Evolutionary conservation across 1,140 invertebrate species (phyloP).

Genomic region (Rhagoletis pomonella): DNA sequence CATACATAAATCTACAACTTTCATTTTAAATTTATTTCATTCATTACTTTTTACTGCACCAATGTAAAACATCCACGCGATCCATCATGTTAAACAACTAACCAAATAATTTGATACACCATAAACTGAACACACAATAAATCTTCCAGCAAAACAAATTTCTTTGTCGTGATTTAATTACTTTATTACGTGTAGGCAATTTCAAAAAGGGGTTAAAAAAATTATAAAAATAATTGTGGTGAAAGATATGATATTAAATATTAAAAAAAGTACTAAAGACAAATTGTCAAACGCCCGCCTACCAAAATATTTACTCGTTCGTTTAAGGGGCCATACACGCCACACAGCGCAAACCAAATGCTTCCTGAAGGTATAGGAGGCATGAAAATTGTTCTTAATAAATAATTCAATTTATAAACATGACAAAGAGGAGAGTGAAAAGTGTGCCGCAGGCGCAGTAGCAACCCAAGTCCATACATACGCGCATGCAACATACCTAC

Average conservation of each 20-base stretch:
- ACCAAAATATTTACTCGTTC: slow-evolving; percentile 11
- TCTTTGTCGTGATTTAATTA: slow-evolving; percentile 46
- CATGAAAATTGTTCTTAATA: slow-evolving; percentile 47
- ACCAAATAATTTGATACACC: not conserved
- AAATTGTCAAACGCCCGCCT: not conserved
- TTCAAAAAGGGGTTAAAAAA: not conserved
- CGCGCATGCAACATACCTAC: not conserved
- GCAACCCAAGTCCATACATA: not conserved
- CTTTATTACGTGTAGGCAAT: slow-evolving; percentile 24
- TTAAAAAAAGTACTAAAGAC: not conserved
- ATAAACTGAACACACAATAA: not conserved
- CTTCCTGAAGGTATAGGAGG: not conserved
- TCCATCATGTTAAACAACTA: not conserved
- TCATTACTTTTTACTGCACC: not conserved
- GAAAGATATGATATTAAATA: not conserved
- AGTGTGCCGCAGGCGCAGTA: not conserved
- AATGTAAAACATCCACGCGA: slow-evolving; percentile 32
- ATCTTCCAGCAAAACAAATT: slow-evolving; percentile 35
- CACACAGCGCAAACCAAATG: not conserved
- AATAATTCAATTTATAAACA: slow-evolving; percentile 49
- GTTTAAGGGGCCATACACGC: too few relatives aligned
- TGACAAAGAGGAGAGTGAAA: slow-evolving; percentile 43
- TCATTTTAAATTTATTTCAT: not conserved
- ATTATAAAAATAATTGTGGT: not conserved
- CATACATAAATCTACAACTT: too few relatives aligned